Conservation (phyloP, 2,888 invertebrate species). For the Agriopis aurantiaria region DNA sequence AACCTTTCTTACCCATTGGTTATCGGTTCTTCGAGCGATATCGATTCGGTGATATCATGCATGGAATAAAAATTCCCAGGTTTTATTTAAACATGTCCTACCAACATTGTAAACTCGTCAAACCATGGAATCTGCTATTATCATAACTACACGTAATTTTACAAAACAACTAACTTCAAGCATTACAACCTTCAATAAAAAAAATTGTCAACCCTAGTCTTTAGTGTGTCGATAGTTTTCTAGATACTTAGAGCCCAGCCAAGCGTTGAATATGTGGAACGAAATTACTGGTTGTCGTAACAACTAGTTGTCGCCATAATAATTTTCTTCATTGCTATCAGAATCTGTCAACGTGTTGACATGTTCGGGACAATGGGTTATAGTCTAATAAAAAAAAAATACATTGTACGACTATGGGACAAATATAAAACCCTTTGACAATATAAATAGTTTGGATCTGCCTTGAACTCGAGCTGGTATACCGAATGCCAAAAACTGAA, state of each 20-base stretch:
- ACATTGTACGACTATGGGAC: too few species aligned
- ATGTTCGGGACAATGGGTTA: background rate
- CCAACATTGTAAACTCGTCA: background rate
- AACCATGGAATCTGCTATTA: constrained; percentile 8
- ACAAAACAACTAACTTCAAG: background rate
- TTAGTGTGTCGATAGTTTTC: constrained; percentile 31
- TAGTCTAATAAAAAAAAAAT: too few species aligned
- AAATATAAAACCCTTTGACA: too few species aligned
- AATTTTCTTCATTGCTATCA: constrained; percentile 1
- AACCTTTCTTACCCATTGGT: too few species aligned
- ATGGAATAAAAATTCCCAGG: background rate
- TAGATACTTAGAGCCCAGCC: constrained; percentile 35
- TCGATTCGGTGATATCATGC: too few species aligned
- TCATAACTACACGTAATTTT: constrained; percentile 5
- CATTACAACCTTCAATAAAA: constrained; percentile 6
- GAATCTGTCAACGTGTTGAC: constrained; percentile 1
- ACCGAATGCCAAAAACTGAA: too few species aligned
- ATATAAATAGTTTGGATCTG: too few species aligned
- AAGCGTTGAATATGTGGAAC: constrained; percentile 25
- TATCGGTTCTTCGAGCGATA: too few species aligned
- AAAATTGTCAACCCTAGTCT: constrained; percentile 14
- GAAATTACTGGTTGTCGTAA: constrained; percentile 28
- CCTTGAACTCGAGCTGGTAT: too few species aligned
- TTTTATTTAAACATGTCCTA: background rate
- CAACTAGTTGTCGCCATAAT: constrained; percentile 10